phyloP scores from a whole-genome alignment of 2,113 vertebrate genomes.

The Amazona guildingii region DNA sequence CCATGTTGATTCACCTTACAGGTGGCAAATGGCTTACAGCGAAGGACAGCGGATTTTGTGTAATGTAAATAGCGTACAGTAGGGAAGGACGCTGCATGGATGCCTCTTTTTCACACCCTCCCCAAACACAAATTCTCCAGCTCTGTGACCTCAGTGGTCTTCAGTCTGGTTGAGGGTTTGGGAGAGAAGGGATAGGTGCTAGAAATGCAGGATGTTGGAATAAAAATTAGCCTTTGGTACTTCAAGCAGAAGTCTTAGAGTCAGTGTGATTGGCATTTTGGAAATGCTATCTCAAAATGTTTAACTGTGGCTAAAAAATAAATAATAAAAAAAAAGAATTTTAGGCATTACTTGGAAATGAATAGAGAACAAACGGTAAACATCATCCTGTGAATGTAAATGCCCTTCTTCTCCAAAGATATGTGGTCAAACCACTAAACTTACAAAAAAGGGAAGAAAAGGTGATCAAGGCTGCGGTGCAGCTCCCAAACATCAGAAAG shows the following conservation, averaged over 20 bases:
- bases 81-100: not conserved
- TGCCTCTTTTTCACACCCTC: not conserved
- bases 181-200: not conserved
- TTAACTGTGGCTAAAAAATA: not conserved
- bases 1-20: not conserved
- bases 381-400: not conserved
- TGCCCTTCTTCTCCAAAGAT: not conserved
- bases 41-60: not conserved
- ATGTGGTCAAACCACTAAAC: not conserved
- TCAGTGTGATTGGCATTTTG: not conserved
- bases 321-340: not conserved
- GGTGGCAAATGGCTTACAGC: not conserved
- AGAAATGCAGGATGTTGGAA: not conserved
- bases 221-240: not conserved
- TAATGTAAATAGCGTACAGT: not conserved
- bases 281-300: not conserved
- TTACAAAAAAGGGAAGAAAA: not conserved
- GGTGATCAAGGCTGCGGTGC: not conserved
- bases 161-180: not conserved
- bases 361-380: not conserved
- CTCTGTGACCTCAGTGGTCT: not conserved
- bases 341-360: not conserved
- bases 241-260: not conserved
- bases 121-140: not conserved
- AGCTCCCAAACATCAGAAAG: rapidly evolving